phyloP scores from a whole-genome alignment of 1,140 invertebrate genomes.

The Cotesia chilonis region DNA sequence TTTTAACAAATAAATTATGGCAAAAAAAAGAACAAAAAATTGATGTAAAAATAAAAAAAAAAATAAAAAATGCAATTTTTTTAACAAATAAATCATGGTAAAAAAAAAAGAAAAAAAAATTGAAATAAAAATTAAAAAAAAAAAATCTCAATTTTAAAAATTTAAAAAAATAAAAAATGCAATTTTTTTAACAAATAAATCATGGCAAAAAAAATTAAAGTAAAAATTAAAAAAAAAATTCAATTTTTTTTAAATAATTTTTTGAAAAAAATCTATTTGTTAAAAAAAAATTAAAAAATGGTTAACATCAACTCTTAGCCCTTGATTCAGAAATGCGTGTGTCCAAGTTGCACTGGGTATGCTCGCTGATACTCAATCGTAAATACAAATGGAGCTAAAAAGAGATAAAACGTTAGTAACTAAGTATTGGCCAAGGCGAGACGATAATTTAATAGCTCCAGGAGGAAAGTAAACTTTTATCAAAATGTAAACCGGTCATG shows the following conservation, averaged over 20 bases:
- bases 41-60: no score
- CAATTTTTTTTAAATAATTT: neutral
- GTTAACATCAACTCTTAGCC: slow-evolving; percentile 10
- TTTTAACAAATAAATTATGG: no score
- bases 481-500: slow-evolving; percentile 59
- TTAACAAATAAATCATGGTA: no score
- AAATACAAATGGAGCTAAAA: slow-evolving; percentile 19
- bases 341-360: slow-evolving; percentile 20
- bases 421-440: slow-evolving; percentile 36
- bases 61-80: no score
- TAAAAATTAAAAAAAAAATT: neutral
- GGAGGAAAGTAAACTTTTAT: slow-evolving; percentile 54
- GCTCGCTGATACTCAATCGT: slow-evolving; percentile 19
- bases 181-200: no score
- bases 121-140: no score
- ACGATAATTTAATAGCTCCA: slow-evolving; percentile 58
- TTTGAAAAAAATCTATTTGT: neutral
- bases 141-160: no score
- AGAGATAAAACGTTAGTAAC: no score
- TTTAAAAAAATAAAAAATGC: no score
- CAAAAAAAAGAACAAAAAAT: no score
- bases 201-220: no score
- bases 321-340: slow-evolving; percentile 34
- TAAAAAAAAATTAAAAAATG: neutral
- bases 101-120: no score